Base-by-base conservation (phyloP, 2,888 invertebrate species). In the Plebejus argus region DNA sequence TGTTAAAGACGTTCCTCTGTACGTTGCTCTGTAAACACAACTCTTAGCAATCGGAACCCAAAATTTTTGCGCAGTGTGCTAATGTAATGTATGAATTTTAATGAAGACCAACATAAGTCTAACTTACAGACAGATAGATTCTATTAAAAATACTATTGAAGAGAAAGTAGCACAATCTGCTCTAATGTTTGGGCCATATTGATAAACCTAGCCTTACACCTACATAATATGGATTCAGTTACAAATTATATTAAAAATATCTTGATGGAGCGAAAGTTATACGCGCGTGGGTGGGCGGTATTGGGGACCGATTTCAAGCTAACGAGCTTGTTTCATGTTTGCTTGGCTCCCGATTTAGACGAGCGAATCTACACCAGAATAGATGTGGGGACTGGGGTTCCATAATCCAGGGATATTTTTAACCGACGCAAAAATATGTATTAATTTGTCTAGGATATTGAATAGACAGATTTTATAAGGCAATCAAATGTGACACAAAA, bases 261-360 rank as follows among this genome's bases (percentile, higher is more conserved):
- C 53, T 53, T 18, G 53, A 53, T 28, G 7, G 3, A 49, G 49
- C n/a, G 49, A 49, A 28, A 74, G 45, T 28, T 49, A 72, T n/a
- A 35, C 20, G 1, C 23, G 72, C 49, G 74, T 74, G 74, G 74
- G 74, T 74, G 74, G 39, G 10, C 49, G 20, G 74, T 49, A 28
- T 53, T 53, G 28, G 49, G 74, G 49, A 53, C 53, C 28, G 23
- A 74, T 74, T 53, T 28, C 49, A 49, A 53, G 53, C 74, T 74
- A 74, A 74, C 74, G 18, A 74, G 74, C 74, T 74, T 53, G 74
- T 72, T 39, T 53, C 33, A 53, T 53, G 74, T 72, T 39, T 28
- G 23, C 45, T 45, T 20, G 4, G n/a, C 74, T 74, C 74, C 74
- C 18, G 23, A 74, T 74, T 74, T 74, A 74, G 74, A 74, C n/a